Evolutionary conservation across 2,888 invertebrate genomes (phyloP).

Genomic region (Sinohyriopsis cumingii): DNA sequence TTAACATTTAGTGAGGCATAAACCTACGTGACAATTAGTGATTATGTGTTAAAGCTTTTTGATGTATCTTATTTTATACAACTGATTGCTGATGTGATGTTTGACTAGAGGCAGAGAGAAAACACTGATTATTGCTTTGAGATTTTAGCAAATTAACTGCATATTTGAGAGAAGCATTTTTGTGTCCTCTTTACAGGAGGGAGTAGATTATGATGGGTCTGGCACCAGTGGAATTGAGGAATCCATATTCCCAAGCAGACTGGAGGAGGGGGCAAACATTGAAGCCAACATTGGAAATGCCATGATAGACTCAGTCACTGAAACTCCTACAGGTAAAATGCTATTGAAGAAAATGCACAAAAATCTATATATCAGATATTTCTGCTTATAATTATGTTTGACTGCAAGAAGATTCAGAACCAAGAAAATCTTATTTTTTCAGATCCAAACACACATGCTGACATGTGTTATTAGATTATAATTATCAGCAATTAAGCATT

Average conservation of each 20-base stretch:
- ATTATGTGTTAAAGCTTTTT: too few relatives aligned
- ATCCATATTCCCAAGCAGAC: slow-evolving; percentile 45
- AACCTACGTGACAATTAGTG: too few relatives aligned
- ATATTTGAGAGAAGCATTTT: not conserved
- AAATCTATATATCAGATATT: too few relatives aligned
- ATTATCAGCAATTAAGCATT: too few relatives aligned
- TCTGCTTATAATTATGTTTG: too few relatives aligned
- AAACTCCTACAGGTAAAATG: slow-evolving; percentile 35
- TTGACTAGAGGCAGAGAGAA: not conserved
- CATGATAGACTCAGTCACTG: slow-evolving; percentile 32
- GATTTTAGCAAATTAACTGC: not conserved
- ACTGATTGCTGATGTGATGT: too few relatives aligned
- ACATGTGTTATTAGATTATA: too few relatives aligned
- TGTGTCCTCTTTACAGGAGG: slow-evolving; percentile 44
- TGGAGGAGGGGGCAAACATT: slow-evolving; percentile 44
- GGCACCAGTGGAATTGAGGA: slow-evolving; percentile 48
- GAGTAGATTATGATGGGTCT: slow-evolving; percentile 56
- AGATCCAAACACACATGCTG: too few relatives aligned
- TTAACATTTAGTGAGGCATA: too few relatives aligned
- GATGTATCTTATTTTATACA: too few relatives aligned
- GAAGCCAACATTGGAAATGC: slow-evolving; percentile 4
- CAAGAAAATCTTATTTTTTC: too few relatives aligned
- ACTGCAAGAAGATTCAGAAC: too few relatives aligned
- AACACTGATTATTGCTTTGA: not conserved
- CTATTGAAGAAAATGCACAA: not conserved